Base-by-base conservation (phyloP, 92 coral and sea anemone genomes). In the Galaxea fascicularis region DNA sequence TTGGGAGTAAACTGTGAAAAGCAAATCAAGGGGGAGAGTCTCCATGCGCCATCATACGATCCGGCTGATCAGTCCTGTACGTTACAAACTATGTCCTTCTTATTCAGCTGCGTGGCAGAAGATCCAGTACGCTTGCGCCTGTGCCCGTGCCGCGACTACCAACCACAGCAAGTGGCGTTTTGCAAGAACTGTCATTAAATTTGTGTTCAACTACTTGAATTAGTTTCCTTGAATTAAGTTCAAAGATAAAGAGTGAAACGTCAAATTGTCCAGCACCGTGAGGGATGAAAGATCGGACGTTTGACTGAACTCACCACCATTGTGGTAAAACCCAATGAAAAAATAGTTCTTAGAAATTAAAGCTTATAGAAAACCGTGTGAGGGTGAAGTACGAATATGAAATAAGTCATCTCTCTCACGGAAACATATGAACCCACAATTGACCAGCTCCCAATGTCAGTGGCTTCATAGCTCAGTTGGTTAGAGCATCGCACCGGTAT, bases 141-240 rank as follows among this genome's bases (percentile, higher is more conserved):
- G 52, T 80, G 85, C 31, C 85, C 85, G 8, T 80, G 76, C 13
- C 70, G 85, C 4, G 85, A 80, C 29, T 80, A 66, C 57, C 77
- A 69, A 35, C 53, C 76, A 15, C 65, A 69, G 20, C 85, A 80
- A 68, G 62, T 80, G 56, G 85, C 85, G 21, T 54, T 80, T 66
- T 80, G 85, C 68, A 67, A 68, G 67, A 80, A 80, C 18, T 80
- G 85, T 22, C 41, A 64, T 78, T 78, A 18, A 63, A 20, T 24
- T 14, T 5, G n/a, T 16, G 0, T 5, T 15, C 41, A 35, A 6
- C 41, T 35, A 35, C 41, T 2, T 35, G 41, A 35, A 35, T 35
- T 18, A 24, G 16, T 54, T 53, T 18, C 12, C 8, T 16, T 0
- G 5, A 16, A 0, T 0, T 18, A 28, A 35, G 41, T 35, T 6